These are phyloP conservation scores for Emydocephalus ijimae DNA, from an alignment of 2,113 vertebrate species.

Conservation along the genomic window DNA sequence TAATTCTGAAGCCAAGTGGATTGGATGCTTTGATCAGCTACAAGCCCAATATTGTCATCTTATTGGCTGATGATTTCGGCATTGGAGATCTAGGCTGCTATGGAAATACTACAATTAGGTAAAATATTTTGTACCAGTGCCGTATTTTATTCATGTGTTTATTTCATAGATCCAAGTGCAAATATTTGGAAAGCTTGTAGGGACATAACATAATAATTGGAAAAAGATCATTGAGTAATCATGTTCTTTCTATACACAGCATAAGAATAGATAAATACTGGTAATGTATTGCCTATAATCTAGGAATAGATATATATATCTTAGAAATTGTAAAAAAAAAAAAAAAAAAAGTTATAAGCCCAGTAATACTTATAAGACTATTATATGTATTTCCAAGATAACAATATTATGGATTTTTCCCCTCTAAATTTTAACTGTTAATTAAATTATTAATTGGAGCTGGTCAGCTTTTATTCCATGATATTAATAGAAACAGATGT, in stretches of 20 bases:
- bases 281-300: not conserved
- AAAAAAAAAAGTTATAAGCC: not conserved
- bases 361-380: not conserved
- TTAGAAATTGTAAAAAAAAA: not conserved
- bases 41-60: conserved; percentile 82
- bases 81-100: conserved; percentile 93
- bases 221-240: not conserved
- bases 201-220: not conserved
- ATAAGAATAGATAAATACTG: not conserved
- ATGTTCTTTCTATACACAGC: not conserved
- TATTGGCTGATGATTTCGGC: conserved; percentile 89
- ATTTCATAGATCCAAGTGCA: not conserved
- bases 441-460: not conserved
- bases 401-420: not conserved
- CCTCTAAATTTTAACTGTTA: not conserved
- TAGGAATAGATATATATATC: not conserved
- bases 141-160: not conserved
- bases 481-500: not conserved
- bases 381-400: not conserved
- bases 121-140: not conserved
- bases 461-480: not conserved
- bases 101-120: conserved; percentile 86
- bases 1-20: conserved; percentile 1
- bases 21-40: not conserved
- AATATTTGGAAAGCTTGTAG: not conserved